These are phyloP conservation scores for Nebria brevicollis DNA, from an alignment of 2,888 invertebrate species.

Conservation along the genomic window DNA sequence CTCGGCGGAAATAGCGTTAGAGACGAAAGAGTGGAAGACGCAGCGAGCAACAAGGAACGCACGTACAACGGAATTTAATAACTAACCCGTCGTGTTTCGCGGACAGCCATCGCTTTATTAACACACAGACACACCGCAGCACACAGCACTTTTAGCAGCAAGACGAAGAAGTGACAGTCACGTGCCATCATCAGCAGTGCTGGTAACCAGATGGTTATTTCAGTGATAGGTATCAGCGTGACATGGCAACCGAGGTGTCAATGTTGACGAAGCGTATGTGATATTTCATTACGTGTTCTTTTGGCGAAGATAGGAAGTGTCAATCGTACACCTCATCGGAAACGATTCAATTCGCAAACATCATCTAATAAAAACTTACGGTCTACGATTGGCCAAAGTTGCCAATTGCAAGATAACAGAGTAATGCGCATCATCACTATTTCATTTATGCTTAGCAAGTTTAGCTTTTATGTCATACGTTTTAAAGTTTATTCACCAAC, in stretches of 20 bases:
- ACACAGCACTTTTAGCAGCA: background rate
- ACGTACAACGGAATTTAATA: constrained; percentile 52
- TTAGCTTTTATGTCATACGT: too few species aligned
- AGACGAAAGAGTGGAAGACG: background rate
- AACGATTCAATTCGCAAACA: too few species aligned
- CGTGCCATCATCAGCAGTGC: background rate
- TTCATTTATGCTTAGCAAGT: too few species aligned
- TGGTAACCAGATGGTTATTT: background rate
- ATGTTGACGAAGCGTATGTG: background rate
- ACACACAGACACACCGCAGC: constrained; percentile 35
- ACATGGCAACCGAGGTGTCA: background rate
- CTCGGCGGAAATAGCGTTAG: background rate
- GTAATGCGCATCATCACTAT: too few species aligned
- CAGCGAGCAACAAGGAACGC: constrained; percentile 36
- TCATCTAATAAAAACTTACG: too few species aligned
- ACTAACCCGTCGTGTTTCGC: constrained; percentile 51
- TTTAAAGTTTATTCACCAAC: too few species aligned
- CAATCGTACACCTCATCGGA: background rate
- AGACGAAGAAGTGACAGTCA: constrained; percentile 1
- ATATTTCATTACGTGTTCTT: background rate
- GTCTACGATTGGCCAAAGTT: background rate
- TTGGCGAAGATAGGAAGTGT: background rate
- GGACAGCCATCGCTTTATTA: constrained; percentile 52
- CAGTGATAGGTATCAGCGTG: background rate
- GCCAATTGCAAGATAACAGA: background rate